A percentile compares a stretch with the other conserved stretches of the same genome.
Conservation (phyloP, 1,140 invertebrate genomes). For the Oppia nitens region DNA sequence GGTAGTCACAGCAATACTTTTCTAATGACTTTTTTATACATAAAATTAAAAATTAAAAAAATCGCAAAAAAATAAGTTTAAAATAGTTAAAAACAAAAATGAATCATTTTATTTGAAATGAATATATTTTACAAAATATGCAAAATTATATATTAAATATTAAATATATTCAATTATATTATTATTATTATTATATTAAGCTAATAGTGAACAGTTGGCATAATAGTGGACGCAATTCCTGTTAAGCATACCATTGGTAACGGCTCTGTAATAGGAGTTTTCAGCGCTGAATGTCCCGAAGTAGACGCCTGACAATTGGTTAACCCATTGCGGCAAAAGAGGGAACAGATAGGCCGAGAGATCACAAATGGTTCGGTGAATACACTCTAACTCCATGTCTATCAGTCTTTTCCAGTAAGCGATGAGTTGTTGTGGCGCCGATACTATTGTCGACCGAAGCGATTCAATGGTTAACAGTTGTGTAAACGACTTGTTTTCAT, state of each 20-base stretch:
- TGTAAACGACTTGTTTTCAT: neutral
- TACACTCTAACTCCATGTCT: neutral
- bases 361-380: neutral
- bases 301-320: neutral
- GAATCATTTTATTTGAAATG: too few species aligned
- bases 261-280: neutral
- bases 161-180: too few species aligned
- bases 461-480: neutral
- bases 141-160: too few species aligned
- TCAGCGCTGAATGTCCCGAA: neutral
- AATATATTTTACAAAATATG: too few species aligned
- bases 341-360: neutral
- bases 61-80: too few species aligned
- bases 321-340: neutral
- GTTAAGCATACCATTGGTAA: neutral
- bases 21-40: too few species aligned
- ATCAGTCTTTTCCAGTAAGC: neutral
- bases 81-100: too few species aligned
- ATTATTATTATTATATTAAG: too few species aligned
- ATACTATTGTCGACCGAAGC: neutral
- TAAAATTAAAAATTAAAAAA: too few species aligned
- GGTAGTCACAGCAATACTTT: too few species aligned
- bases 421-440: neutral
- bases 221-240: neutral
- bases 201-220: neutral